Percentiles rank a stretch among this genome's conserved stretches.
Conservation (phyloP, 2,888 invertebrate species). For the Mactromeris polynyma region DNA sequence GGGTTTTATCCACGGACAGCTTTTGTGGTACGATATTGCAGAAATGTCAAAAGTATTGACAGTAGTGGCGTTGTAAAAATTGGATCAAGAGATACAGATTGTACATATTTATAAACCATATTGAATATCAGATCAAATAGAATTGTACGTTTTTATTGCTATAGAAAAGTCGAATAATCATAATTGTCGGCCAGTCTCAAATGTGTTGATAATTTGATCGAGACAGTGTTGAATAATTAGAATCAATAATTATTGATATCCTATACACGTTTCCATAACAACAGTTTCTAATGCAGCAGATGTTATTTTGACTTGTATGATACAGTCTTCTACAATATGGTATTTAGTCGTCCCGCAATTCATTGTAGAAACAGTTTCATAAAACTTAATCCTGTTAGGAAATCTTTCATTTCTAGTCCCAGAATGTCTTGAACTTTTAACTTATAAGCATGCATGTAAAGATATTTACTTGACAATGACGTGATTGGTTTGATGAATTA, state of each 20-base stretch:
- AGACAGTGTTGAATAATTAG: neutral
- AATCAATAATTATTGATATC: neutral
- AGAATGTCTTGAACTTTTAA: too few relatives aligned
- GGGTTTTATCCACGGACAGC: neutral
- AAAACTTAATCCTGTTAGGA: neutral
- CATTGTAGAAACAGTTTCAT: neutral
- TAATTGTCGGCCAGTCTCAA: too few relatives aligned
- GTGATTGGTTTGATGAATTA: too few relatives aligned
- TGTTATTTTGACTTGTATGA: neutral
- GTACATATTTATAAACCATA: neutral
- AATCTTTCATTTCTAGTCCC: neutral
- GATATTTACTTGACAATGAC: too few relatives aligned
- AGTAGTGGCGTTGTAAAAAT: neutral
- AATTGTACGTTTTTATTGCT: neutral
- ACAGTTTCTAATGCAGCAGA: neutral
- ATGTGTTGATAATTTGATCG: neutral
- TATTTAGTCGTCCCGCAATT: neutral
- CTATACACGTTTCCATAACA: neutral
- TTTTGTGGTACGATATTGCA: neutral
- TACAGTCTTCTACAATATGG: neutral
- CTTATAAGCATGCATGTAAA: too few relatives aligned
- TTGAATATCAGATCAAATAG: neutral
- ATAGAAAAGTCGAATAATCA: neutral
- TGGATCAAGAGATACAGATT: too few relatives aligned
- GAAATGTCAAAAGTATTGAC: neutral